Conservation (phyloP, 2,888 invertebrate genomes). For the Lymantria monacha region DNA sequence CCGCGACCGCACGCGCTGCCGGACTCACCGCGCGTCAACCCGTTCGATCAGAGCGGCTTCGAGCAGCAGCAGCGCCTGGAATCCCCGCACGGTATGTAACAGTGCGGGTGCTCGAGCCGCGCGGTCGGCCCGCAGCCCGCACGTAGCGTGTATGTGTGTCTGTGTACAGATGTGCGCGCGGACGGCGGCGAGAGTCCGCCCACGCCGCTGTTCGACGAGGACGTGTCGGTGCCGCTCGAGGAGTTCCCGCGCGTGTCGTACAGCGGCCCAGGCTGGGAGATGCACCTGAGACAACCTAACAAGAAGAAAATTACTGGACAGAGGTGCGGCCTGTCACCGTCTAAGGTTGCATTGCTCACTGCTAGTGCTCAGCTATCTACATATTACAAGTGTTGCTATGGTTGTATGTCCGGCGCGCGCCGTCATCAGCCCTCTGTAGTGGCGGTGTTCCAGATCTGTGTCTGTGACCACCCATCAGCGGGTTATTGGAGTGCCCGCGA, state of each 20-base stretch:
- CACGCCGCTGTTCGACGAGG: conserved; percentile 97
- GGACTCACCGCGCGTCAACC: conserved; percentile 87
- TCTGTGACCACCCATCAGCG: no score
- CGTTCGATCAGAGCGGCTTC: conserved; percentile 86
- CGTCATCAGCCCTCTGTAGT: no score
- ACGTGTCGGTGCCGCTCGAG: conserved; percentile 94
- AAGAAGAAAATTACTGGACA: conserved; percentile 98
- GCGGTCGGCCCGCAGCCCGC: no score
- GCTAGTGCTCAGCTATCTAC: no score
- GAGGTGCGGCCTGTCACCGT: no score
- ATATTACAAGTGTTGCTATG: no score
- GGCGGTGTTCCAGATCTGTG: no score
- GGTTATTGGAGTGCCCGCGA: no score
- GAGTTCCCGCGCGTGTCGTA: conserved; percentile 92
- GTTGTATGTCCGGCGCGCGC: no score
- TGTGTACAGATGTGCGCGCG: conserved; percentile 24
- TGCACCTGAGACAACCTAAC: conserved; percentile 96
- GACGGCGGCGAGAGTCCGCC: conserved; percentile 88
- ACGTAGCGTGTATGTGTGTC: no score
- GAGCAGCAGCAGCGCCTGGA: conserved; percentile 55
- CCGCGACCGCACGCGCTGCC: conserved; percentile 82
- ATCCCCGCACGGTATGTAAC: conserved; percentile 31
- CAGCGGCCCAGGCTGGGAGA: conserved; percentile 95
- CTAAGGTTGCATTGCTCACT: no score
- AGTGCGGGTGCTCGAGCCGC: no score